Evolutionary conservation across 2,113 vertebrate genomes (phyloP), one percentile per base, ranked within the genome.

Genomic region (Cairina moschata): DNA sequence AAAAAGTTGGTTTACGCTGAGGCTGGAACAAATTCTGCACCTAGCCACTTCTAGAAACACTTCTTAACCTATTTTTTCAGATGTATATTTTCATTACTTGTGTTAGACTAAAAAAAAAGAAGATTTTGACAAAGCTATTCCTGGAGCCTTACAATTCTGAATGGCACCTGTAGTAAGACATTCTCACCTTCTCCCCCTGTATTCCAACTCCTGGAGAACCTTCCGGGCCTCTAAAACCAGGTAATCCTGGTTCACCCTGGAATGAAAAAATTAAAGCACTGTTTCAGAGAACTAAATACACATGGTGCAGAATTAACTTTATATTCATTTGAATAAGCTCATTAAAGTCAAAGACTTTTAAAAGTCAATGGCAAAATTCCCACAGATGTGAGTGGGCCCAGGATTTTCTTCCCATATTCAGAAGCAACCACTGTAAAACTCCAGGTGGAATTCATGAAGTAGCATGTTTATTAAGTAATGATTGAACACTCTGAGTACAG

Each of bases 131-230:
- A 66, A 69, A 72, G 17, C 9, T 79, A 2, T 54, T 92, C 23
- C 17, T 92, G n/a, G 60, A 90, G 52, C 21, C 55, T 72, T 75
- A 81, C 7, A 32, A 15, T 79, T 85, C 52, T 58, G 36, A 79
- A 18, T 46, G 50, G 50, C 21, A 54, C 16, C 72, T 88, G 72
- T 65, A 73, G 9, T 83, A 81, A 95, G 40, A 72, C 71, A 65
- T 84, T 59, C 97, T 95, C 67, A 99, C 99, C 98, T 99, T 99
- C 96, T 98, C 98, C 26, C 99, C 99, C 93, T 98, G 99, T 96
- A 96, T 98, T 90, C 98, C 99, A 97, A 98, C 95, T 38, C 99
- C 99, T 91, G 97, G 95, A 44, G 97, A 68, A 91, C 99, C 99
- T 84, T 99, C 99, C 81, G 97, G 88, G 67, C 99, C 99, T 96